Conservation (phyloP, 2,797 vertebrate genomes). For the Alectoris magna region DNA sequence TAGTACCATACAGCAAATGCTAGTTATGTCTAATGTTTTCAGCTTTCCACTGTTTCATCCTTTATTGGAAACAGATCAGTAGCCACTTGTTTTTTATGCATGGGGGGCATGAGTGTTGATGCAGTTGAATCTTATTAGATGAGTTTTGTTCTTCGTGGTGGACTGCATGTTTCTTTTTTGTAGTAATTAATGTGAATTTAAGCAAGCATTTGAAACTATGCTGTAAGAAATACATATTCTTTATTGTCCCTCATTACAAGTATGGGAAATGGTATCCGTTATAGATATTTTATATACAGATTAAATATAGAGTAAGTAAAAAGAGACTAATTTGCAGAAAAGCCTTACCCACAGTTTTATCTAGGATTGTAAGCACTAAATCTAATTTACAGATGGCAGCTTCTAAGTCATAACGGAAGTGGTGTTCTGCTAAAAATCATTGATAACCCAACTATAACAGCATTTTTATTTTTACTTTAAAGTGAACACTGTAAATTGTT, state of each 20-base stretch:
- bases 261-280: not conserved
- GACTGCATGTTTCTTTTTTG: conserved; percentile 55
- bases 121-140: conserved; percentile 16
- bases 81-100: not conserved
- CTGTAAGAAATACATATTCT: not conserved
- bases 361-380: not conserved
- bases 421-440: conserved; percentile 73
- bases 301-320: conserved; percentile 17
- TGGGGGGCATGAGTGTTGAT: not conserved
- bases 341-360: not conserved
- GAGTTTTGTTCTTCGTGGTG: conserved; percentile 65
- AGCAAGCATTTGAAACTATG: conserved; percentile 27
- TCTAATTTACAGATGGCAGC: conserved; percentile 39
- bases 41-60: conserved; percentile 42
- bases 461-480: conserved; percentile 77
- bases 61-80: not conserved
- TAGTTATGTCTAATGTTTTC: conserved; percentile 52
- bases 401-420: conserved; percentile 57
- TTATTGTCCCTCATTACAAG: not conserved
- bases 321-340: not conserved
- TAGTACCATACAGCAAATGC: conserved; percentile 11
- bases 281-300: not conserved
- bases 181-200: conserved; percentile 43
- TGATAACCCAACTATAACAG: conserved; percentile 58
- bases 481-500: conserved; percentile 80